Evolutionary conservation across 2,113 vertebrate genomes (phyloP), one percentile per base, ranked within the genome.

Genomic region (Hystrix brachyura): DNA sequence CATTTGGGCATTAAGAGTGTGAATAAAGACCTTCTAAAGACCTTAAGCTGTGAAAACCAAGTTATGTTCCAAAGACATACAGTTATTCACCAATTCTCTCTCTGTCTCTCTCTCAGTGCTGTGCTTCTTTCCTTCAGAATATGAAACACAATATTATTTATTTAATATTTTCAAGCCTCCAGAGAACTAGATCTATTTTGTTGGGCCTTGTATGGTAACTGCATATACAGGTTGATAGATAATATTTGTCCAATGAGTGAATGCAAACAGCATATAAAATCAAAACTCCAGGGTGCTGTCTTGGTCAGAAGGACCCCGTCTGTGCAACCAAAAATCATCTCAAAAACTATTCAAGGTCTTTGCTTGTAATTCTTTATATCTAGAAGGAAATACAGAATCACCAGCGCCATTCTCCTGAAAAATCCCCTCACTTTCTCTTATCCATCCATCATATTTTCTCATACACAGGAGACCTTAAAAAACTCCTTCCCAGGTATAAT

Each of bases 61-160:
- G 72, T 18, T 82, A 48, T 3, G 4, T 78, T 59, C 59, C 86
- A 92, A 87, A 90, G 74, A 91, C 25, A 48, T 82, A 83, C 91
- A 71, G 43, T 46, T 90, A 19, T 90, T 83, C 57, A 55, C 25
- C 15, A 48, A 0, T 71, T 76, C 80, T n/a, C 53, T 65, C 79
- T 67, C 67, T 65, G 21, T 83, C 85, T 55, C 6, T 69, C 65
- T 67, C 15, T n/a, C 67, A 7, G 27, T 3, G 8, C 13, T 53
- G 38, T 67, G 67, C 51, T 86, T 79, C 62, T 84, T 80, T 87
- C 76, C 25, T 96, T 90, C 60, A 25, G 74, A 84, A 92, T 51
- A 83, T 3, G 71, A 15, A 86, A 51, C 69, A 71, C 55, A 48
- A 34, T 76, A 48, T 90, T 84, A 46, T 72, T 94, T 72, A 78